A percentile compares a stretch with the other conserved stretches of the same genome.
Evolutionary conservation across 2,113 vertebrate species (phyloP).

Genomic region (Amphiprion percula): DNA sequence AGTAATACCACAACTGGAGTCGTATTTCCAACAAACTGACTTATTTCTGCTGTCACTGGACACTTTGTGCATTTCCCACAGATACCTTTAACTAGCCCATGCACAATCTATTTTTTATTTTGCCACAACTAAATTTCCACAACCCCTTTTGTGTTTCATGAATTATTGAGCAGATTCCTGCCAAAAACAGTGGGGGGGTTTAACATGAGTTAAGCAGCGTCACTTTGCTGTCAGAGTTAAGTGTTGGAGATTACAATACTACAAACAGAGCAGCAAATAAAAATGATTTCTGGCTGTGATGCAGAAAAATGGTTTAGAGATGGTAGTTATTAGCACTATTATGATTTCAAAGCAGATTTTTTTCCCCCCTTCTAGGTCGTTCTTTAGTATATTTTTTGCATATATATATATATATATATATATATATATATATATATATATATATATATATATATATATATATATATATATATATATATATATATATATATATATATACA

Average conservation of each 20-base stretch:
- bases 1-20: background rate
- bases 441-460: too few relatives aligned
- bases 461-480: too few relatives aligned
- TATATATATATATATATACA: too few relatives aligned
- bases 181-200: slow-evolving; percentile 9
- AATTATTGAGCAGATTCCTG: slow-evolving; percentile 47
- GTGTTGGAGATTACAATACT: slow-evolving; percentile 2
- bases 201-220: slow-evolving; percentile 26
- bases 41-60: background rate
- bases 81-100: background rate
- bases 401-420: too few relatives aligned
- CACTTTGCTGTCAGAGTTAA: background rate
- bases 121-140: slow-evolving; percentile 13
- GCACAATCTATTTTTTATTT: slow-evolving; percentile 20
- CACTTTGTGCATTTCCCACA: background rate
- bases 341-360: slow-evolving; percentile 27
- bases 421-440: too few relatives aligned
- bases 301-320: slow-evolving; percentile 4
- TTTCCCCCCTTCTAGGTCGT: slow-evolving; percentile 5
- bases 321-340: slow-evolving; percentile 10
- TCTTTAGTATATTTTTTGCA: background rate
- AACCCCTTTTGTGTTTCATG: slow-evolving; percentile 33
- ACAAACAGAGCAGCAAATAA: background rate
- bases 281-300: slow-evolving; percentile 15
- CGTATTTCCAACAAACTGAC: background rate